Evolutionary conservation across 2,888 invertebrate species (phyloP).

Genomic region (Oligia strigilis): DNA sequence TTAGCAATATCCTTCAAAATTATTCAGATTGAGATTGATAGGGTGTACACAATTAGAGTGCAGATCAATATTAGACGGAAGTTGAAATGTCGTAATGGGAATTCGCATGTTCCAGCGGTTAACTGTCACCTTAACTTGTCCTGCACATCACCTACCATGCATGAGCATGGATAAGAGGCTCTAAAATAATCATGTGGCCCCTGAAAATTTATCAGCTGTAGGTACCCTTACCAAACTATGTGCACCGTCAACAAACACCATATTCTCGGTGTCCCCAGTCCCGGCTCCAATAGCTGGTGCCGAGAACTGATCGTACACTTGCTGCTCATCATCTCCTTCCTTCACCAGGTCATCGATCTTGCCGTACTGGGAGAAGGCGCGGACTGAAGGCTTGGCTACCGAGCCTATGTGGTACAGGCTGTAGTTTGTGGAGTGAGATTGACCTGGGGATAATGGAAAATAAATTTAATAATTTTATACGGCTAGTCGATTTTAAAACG

Average conservation of each 20-base stretch:
- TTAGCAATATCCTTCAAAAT: too few relatives aligned
- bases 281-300: constrained; percentile 94
- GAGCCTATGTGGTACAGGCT: constrained; percentile 94
- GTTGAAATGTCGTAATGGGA: neutral
- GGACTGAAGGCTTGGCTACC: constrained; percentile 93
- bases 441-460: constrained; percentile 90
- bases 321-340: constrained; percentile 91
- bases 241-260: constrained; percentile 96
- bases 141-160: neutral
- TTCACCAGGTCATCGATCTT: constrained; percentile 93
- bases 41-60: too few relatives aligned
- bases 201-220: neutral
- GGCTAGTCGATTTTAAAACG: neutral
- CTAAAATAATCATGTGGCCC: neutral
- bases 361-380: constrained; percentile 96
- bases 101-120: neutral
- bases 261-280: constrained; percentile 93
- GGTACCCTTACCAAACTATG: constrained; percentile 93
- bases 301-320: constrained; percentile 95
- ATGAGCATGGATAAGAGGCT: neutral
- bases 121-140: neutral
- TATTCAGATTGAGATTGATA: too few relatives aligned
- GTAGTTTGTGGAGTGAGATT: constrained; percentile 95
- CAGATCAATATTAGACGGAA: neutral
- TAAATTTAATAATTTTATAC: neutral